phyloP scores from a whole-genome alignment of 2,113 vertebrate species.

The Platycercus adscitus region DNA sequence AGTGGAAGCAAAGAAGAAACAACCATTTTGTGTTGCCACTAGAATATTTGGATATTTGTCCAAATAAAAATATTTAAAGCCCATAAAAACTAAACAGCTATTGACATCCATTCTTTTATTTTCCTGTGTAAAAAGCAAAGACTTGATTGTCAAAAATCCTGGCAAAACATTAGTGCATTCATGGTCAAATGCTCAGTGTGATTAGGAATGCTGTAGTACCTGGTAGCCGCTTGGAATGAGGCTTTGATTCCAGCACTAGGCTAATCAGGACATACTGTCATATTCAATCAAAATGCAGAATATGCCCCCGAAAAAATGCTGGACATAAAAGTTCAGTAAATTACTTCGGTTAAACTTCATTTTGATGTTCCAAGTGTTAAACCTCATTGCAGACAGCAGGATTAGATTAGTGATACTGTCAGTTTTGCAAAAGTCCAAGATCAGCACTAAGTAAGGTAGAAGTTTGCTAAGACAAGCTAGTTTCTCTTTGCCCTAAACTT shows the following conservation, averaged over 20 bases:
- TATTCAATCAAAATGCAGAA: conserved; percentile 16
- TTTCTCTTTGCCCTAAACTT: not conserved
- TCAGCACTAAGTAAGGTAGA: not conserved
- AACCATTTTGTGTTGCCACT: not conserved
- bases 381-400: conserved; percentile 34
- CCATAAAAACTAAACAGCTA: not conserved
- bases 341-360: not conserved
- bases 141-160: not conserved
- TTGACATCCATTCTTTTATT: not conserved
- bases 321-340: conserved; percentile 43
- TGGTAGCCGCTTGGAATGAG: not conserved
- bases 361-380: conserved; percentile 42
- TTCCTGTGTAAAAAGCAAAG: not conserved
- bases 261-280: conserved; percentile 35
- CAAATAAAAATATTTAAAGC: not conserved
- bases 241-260: not conserved
- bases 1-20: not conserved
- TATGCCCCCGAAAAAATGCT: not conserved
- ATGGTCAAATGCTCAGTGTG: not conserved
- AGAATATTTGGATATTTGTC: not conserved
- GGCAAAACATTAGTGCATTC: not conserved
- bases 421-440: conserved; percentile 16
- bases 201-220: not conserved
- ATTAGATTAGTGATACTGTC: conserved; percentile 51
- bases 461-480: not conserved